Evolutionary conservation across 2,888 invertebrate species (phyloP).

Genomic region (Melitaea athalia): DNA sequence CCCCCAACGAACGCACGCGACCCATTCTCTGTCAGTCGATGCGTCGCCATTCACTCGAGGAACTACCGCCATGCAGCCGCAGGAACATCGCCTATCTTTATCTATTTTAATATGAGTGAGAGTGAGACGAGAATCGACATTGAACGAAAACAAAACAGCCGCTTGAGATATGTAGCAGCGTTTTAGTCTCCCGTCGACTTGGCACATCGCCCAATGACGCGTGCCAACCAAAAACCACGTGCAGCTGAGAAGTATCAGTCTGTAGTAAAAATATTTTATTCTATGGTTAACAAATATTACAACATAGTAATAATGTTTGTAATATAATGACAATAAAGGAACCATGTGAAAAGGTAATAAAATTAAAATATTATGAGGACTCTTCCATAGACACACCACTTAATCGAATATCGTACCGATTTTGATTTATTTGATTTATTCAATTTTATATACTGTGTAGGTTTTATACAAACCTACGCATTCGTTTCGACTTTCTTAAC

Average conservation of each 20-base stretch:
- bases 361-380: background rate
- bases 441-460: conserved; percentile 27
- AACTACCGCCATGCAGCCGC: conserved; percentile 43
- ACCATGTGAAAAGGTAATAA: background rate
- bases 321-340: background rate
- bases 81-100: conserved; percentile 40
- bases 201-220: conserved; percentile 58
- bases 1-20: conserved; percentile 37
- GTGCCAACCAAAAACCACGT: conserved; percentile 56
- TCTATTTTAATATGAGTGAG: conserved; percentile 39
- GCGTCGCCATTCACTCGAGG: conserved; percentile 46
- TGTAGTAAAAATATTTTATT: conserved; percentile 19
- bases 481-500: conserved; percentile 42
- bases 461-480: conserved; percentile 40
- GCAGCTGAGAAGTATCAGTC: conserved; percentile 39
- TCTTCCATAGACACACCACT: background rate
- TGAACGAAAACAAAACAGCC: conserved; percentile 40
- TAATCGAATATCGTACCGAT: conserved; percentile 3
- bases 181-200: conserved; percentile 57
- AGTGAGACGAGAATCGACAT: conserved; percentile 43
- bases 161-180: conserved; percentile 40
- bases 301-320: background rate
- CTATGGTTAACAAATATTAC: background rate
- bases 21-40: conserved; percentile 46
- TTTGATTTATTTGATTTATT: conserved; percentile 31